Evolutionary conservation across 2,797 vertebrate genomes (phyloP).

Genomic region (Channa striata): DNA sequence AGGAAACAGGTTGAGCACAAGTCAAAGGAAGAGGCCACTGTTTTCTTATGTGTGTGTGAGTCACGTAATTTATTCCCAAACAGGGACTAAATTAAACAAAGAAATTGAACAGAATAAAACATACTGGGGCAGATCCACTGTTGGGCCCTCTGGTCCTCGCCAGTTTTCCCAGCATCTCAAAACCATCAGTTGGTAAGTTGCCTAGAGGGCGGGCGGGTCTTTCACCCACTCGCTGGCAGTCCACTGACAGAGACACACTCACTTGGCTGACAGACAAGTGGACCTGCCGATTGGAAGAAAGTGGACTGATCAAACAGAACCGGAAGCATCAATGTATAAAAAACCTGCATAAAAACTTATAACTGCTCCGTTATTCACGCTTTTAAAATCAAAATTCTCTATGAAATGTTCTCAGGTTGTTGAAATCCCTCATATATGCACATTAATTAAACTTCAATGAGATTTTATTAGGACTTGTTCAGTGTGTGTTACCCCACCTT

Average conservation of each 20-base stretch:
- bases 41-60: not conserved
- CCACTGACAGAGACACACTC: constrained; percentile 89
- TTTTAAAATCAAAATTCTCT: no score
- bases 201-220: constrained; percentile 83
- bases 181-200: constrained; percentile 86
- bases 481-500: constrained; percentile 83
- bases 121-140: constrained; percentile 89
- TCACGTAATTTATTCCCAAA: not conserved
- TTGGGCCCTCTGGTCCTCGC: constrained; percentile 88
- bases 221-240: constrained; percentile 91
- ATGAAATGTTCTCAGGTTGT: no score
- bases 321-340: not conserved
- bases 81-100: not conserved
- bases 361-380: no score
- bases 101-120: not conserved
- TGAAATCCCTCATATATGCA: no score
- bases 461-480: not conserved
- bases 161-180: constrained; percentile 92
- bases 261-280: constrained; percentile 90
- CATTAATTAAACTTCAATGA: not conserved
- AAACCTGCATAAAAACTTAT: not conserved
- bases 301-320: not conserved
- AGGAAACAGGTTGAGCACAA: not conserved
- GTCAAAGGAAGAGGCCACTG: not conserved
- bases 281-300: constrained; percentile 80